These are phyloP conservation scores for Poeciliopsis retropinna DNA, from an alignment of 2,113 vertebrate species.

Conservation along the genomic window DNA sequence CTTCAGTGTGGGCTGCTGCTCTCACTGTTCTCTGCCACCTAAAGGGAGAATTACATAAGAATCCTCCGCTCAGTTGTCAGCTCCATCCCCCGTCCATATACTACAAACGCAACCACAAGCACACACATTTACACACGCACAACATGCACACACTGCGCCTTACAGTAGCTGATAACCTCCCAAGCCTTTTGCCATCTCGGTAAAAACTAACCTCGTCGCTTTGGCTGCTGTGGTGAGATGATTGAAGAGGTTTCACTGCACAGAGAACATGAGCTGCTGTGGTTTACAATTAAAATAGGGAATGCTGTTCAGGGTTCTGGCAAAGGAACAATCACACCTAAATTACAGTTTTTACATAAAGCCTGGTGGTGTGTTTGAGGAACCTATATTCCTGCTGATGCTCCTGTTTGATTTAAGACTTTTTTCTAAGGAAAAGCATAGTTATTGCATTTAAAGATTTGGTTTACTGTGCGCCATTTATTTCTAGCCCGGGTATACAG, in stretches of 20 bases:
- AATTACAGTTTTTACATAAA: conserved; percentile 30
- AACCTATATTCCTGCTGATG: conserved; percentile 29
- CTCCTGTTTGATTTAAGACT: neutral
- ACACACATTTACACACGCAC: conserved; percentile 26
- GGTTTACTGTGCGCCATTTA: conserved; percentile 46
- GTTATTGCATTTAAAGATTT: conserved; percentile 42
- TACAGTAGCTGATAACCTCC: conserved; percentile 71
- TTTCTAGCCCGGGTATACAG: conserved; percentile 63
- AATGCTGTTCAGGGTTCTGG: conserved; percentile 33
- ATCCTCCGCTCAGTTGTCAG: conserved; percentile 78
- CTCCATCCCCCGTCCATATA: conserved; percentile 76
- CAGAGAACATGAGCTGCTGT: conserved; percentile 52
- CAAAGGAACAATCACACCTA: conserved; percentile 32
- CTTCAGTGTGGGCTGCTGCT: conserved; percentile 80
- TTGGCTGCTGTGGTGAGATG: conserved; percentile 71
- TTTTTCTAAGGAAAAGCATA: neutral
- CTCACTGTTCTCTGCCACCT: conserved; percentile 79
- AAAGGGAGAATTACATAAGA: conserved; percentile 84
- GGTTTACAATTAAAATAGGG: conserved; percentile 38
- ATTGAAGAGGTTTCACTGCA: conserved; percentile 62
- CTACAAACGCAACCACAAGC: conserved; percentile 48
- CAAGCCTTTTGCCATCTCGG: conserved; percentile 70
- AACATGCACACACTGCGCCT: conserved; percentile 38
- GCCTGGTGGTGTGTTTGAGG: conserved; percentile 21
- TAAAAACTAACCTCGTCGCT: conserved; percentile 75